These are phyloP conservation scores for Calycopis cecrops DNA, from an alignment of 1,140 invertebrate genomes.

Conservation along the genomic window DNA sequence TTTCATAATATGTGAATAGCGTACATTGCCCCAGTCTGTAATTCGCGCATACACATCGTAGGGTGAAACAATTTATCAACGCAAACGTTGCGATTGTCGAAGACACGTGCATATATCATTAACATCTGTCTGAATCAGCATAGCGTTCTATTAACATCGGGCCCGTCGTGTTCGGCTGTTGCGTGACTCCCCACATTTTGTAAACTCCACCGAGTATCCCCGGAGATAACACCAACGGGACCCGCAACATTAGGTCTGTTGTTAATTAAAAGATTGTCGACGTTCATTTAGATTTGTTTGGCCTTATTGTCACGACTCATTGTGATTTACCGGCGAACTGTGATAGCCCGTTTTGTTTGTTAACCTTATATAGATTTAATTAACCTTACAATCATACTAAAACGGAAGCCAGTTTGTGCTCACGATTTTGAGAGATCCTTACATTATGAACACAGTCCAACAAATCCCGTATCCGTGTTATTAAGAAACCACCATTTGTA, in stretches of 20 bases:
- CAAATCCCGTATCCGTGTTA: not conserved
- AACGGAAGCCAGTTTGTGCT: constrained; percentile 1
- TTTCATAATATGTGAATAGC: no score
- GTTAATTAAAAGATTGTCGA: constrained; percentile 58
- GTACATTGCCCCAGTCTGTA: no score
- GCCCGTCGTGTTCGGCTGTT: constrained; percentile 32
- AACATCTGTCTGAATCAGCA: constrained; percentile 27
- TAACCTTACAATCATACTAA: constrained; percentile 9
- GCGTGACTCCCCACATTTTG: constrained; percentile 64
- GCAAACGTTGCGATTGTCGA: constrained; percentile 14
- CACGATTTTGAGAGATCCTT: not conserved
- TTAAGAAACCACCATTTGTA: no score
- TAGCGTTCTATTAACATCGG: constrained; percentile 35
- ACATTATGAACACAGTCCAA: not conserved
- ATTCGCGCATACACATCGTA: not conserved
- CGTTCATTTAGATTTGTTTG: constrained; percentile 55
- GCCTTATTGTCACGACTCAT: constrained; percentile 49
- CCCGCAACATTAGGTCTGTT: constrained; percentile 41
- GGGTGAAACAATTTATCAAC: constrained; percentile 23
- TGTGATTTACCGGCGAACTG: constrained; percentile 32
- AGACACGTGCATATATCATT: constrained; percentile 28
- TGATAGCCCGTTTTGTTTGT: constrained; percentile 16
- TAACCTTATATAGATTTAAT: constrained; percentile 13
- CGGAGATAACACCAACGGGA: constrained; percentile 46
- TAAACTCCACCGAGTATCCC: constrained; percentile 41